Conservation (phyloP, 2,113 vertebrate genomes). For the Raphicerus campestris region DNA sequence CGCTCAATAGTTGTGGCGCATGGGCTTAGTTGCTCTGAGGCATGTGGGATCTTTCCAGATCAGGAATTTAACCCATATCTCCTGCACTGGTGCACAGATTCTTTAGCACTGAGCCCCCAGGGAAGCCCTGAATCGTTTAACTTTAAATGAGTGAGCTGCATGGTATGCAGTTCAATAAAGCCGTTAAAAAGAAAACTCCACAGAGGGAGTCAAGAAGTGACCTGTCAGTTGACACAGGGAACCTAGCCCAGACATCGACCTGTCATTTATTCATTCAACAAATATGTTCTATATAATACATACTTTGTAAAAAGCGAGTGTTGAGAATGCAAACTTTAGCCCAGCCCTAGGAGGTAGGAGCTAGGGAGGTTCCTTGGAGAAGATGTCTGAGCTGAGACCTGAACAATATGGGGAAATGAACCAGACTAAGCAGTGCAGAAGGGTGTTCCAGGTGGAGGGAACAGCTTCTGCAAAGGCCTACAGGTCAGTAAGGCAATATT, state of each 20-base stretch:
- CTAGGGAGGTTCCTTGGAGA: background rate
- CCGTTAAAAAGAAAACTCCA: background rate
- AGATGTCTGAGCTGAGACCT: background rate
- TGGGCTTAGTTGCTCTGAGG: background rate
- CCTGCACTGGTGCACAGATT: background rate
- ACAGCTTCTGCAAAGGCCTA: background rate
- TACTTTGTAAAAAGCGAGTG: background rate
- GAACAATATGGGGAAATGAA: background rate
- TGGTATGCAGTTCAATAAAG: background rate
- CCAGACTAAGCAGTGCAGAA: background rate
- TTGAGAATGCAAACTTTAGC: background rate
- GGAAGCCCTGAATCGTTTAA: background rate
- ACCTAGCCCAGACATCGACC: background rate
- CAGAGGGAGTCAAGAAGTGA: background rate
- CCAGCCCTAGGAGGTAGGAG: background rate
- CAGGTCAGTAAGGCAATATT: background rate
- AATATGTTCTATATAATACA: background rate
- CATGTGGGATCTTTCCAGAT: background rate
- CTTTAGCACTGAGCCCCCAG: background rate
- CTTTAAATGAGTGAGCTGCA: background rate
- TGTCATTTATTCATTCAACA: background rate
- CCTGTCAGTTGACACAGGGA: background rate
- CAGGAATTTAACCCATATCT: background rate
- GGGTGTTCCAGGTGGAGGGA: background rate
- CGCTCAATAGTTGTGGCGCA: background rate